These are phyloP conservation scores for Neosilurus mollespiculum DNA, from an alignment of 2,797 vertebrate genomes.

Conservation along the genomic window DNA sequence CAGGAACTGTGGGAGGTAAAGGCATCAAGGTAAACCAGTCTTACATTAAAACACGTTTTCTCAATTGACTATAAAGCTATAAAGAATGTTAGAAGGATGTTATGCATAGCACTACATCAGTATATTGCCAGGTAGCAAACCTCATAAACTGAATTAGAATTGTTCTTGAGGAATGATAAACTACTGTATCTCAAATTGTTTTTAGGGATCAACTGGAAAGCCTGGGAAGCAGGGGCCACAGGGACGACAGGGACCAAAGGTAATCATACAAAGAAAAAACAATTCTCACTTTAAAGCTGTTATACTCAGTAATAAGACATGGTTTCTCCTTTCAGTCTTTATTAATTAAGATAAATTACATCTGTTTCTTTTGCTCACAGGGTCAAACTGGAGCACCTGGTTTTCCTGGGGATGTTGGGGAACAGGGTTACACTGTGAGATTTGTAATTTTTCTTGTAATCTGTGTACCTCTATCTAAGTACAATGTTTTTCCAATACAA, in stretches of 20 bases:
- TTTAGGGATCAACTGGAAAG: slow-evolving; percentile 66
- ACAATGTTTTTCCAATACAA: neutral
- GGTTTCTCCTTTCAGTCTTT: neutral
- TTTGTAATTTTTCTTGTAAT: neutral
- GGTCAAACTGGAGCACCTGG: slow-evolving; percentile 72
- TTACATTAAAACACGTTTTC: neutral
- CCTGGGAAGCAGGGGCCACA: slow-evolving; percentile 60
- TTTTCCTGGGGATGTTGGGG: slow-evolving; percentile 70
- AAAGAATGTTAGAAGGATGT: neutral
- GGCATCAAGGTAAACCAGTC: slow-evolving; percentile 68
- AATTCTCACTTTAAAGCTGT: neutral
- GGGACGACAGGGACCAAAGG: slow-evolving; percentile 68
- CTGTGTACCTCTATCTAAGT: slow-evolving; percentile 2
- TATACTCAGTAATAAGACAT: neutral
- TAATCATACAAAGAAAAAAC: slow-evolving; percentile 41
- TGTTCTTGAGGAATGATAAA: neutral
- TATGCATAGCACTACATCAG: neutral
- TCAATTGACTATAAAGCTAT: neutral
- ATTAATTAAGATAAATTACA: neutral
- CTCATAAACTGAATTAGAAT: neutral
- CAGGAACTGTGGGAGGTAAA: slow-evolving; percentile 63
- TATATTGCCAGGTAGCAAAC: neutral
- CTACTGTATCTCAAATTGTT: slow-evolving; percentile 1
- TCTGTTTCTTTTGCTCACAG: slow-evolving; percentile 55
- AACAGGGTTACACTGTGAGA: slow-evolving; percentile 72